These are phyloP conservation scores for Drosophila nikananu DNA, from an alignment of 1,140 invertebrate species.

Conservation along the genomic window DNA sequence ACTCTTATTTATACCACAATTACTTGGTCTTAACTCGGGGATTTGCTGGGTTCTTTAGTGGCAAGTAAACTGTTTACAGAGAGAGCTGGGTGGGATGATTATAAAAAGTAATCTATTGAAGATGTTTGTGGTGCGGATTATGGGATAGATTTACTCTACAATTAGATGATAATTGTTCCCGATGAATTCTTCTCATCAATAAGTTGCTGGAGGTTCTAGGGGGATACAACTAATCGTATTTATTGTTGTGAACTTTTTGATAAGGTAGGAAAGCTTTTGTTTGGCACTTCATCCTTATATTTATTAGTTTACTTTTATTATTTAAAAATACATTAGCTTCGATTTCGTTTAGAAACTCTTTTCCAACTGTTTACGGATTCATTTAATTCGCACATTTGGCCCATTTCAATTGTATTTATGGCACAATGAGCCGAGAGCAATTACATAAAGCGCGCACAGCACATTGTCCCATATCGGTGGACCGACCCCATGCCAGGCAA, in stretches of 20 bases:
- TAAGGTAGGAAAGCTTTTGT: no score
- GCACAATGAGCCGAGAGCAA: constrained; percentile 38
- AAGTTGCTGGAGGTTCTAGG: neutral
- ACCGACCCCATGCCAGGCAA: constrained; percentile 42
- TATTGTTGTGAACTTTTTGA: neutral
- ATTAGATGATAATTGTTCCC: neutral
- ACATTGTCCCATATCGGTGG: constrained; percentile 38
- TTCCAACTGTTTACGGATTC: neutral
- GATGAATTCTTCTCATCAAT: neutral
- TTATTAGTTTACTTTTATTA: neutral
- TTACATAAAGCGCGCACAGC: constrained; percentile 35
- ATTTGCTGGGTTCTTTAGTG: constrained; percentile 48
- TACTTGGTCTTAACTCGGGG: constrained; percentile 60
- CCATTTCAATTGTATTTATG: constrained; percentile 32
- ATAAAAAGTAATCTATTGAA: constrained; percentile 10
- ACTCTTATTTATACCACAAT: constrained; percentile 75
- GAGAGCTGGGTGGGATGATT: neutral
- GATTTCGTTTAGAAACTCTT: constrained; percentile 4
- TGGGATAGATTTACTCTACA: neutral
- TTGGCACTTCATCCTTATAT: neutral
- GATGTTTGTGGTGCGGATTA: constrained; percentile 19
- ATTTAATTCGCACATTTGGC: constrained; percentile 32
- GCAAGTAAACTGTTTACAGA: constrained; percentile 30
- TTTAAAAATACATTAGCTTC: neutral
- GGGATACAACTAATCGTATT: neutral